Evolutionary conservation across 2,888 invertebrate genomes (phyloP).

Genomic region (Dasysyrphus albostriatus): DNA sequence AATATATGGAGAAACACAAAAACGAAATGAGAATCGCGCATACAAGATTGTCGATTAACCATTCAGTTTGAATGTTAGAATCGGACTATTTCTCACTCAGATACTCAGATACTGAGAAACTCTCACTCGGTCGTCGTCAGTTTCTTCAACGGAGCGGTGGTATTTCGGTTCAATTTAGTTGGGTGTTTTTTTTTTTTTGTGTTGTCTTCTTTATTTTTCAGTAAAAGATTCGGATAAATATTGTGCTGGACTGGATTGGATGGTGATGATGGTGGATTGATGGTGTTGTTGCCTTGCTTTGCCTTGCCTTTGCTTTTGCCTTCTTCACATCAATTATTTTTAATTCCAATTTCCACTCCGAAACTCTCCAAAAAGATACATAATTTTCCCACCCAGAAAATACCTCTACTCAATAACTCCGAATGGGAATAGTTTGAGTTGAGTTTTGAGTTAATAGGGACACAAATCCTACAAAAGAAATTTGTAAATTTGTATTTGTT

Average conservation of each 20-base stretch:
- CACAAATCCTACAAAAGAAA: neutral
- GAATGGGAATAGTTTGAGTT: conserved; percentile 26
- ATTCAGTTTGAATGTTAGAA: conserved; percentile 84
- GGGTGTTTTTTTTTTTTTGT: neutral
- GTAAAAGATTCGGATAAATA: conserved; percentile 23
- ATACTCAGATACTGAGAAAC: conserved; percentile 61
- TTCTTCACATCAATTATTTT: conserved; percentile 19
- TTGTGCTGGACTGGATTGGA: conserved; percentile 10
- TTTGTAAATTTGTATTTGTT: neutral
- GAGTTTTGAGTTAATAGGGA: neutral
- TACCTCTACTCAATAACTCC: conserved; percentile 54
- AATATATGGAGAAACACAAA: conserved; percentile 73
- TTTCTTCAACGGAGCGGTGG: neutral
- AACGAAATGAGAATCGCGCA: conserved; percentile 74
- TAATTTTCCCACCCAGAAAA: conserved; percentile 22
- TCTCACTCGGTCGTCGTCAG: conserved; percentile 45
- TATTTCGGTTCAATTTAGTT: neutral
- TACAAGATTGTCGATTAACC: conserved; percentile 79
- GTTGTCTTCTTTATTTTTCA: neutral
- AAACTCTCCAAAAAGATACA: conserved; percentile 49
- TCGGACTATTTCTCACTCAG: conserved; percentile 80
- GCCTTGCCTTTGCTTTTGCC: neutral
- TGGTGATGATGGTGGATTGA: conserved; percentile 5
- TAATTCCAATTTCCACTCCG: conserved; percentile 57
- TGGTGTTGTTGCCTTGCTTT: conserved; percentile 17